Percentiles rank a stretch among this genome's conserved stretches.
Evolutionary conservation across 1,140 invertebrate species (phyloP).

Genomic region (Paralvinella palmiformis): DNA sequence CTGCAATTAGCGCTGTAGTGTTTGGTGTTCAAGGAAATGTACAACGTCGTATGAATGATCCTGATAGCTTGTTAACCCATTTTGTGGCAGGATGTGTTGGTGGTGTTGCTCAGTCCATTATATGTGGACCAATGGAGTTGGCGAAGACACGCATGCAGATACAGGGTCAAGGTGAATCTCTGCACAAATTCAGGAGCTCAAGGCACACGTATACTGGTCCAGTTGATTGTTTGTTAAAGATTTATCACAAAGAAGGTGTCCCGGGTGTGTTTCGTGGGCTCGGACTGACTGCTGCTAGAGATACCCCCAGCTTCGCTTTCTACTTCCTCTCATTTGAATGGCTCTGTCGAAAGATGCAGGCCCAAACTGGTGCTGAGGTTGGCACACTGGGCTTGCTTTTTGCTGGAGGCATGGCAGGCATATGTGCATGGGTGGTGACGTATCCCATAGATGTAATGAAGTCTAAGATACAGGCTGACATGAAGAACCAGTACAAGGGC

Average conservation of each 20-base stretch:
- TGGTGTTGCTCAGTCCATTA: conserved; percentile 66
- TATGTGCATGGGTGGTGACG: conserved; percentile 48
- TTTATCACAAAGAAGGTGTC: conserved; percentile 24
- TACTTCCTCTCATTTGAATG: conserved; percentile 62
- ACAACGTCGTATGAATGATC: conserved; percentile 12
- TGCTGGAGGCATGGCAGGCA: conserved; percentile 58
- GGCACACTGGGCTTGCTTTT: conserved; percentile 34
- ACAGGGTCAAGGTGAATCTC: conserved; percentile 47
- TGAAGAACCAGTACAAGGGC: conserved; percentile 27
- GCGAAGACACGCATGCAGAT: conserved; percentile 77
- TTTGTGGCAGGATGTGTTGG: conserved; percentile 13
- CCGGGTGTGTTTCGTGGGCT: conserved; percentile 45
- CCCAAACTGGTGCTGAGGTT: background rate
- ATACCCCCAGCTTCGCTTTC: conserved; percentile 59
- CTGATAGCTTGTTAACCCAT: conserved; percentile 1
- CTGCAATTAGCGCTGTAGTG: conserved; percentile 80
- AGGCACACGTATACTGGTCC: conserved; percentile 7
- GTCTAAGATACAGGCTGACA: conserved; percentile 48
- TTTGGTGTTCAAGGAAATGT: conserved; percentile 77
- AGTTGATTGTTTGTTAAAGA: conserved; percentile 25
- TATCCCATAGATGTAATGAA: conserved; percentile 52
- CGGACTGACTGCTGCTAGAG: conserved; percentile 33
- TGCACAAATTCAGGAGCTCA: conserved; percentile 34
- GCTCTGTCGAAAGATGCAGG: conserved; percentile 20
- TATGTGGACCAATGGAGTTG: conserved; percentile 78